phyloP scores from a whole-genome alignment of 2,888 invertebrate genomes.

The Autographa gamma region DNA sequence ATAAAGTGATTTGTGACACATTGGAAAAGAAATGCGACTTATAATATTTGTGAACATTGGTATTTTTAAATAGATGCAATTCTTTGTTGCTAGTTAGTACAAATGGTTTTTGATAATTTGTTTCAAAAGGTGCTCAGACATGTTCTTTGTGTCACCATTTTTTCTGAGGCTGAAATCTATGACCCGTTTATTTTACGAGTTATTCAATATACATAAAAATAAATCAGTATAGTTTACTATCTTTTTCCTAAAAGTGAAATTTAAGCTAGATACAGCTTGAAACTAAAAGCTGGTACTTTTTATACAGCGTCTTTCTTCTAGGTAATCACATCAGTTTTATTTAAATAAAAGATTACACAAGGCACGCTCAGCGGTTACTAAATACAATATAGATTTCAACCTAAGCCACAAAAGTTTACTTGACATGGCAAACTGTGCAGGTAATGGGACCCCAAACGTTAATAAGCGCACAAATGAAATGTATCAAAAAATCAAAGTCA shows the following conservation, averaged over 20 bases:
- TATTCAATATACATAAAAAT: no score
- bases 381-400: conserved; percentile 36
- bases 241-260: no score
- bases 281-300: not conserved
- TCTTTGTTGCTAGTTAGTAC: not conserved
- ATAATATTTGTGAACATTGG: not conserved
- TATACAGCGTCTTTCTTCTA: not conserved
- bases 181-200: not conserved
- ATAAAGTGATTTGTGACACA: not conserved
- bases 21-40: no score
- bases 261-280: no score
- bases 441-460: conserved; percentile 36
- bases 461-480: conserved; percentile 47
- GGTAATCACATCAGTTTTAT: no score
- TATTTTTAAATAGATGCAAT: not conserved
- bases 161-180: conserved; percentile 38
- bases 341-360: not conserved
- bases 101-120: no score
- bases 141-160: not conserved
- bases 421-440: conserved; percentile 12
- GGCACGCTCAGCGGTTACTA: not conserved
- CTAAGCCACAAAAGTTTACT: conserved; percentile 30
- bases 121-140: no score
- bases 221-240: no score
- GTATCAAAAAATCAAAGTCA: conserved; percentile 55